A percentile compares a stretch with the other conserved stretches of the same genome.
These are phyloP conservation scores for Gryon sp. DNA, from an alignment of 1,140 invertebrate genomes.

Conservation along the genomic window DNA sequence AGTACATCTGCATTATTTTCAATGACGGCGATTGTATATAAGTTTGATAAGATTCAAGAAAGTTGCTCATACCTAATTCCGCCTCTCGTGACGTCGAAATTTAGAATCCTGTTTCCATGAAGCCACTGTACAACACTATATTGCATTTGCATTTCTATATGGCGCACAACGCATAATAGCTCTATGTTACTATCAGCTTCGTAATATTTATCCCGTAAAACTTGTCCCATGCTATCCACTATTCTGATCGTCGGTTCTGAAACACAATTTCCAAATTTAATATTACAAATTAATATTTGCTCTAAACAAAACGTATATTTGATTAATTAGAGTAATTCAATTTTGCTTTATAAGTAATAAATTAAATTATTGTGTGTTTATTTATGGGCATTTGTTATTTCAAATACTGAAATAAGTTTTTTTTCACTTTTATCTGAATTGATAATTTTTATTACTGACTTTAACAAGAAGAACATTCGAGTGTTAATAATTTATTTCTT, in stretches of 20 bases:
- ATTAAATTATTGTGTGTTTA: no score
- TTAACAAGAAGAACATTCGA: no score
- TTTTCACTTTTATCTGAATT: no score
- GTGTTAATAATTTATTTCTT: no score
- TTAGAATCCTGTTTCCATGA: slow-evolving; percentile 85
- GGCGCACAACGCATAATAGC: slow-evolving; percentile 85
- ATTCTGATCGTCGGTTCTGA: slow-evolving; percentile 88
- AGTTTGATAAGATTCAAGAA: slow-evolving; percentile 26
- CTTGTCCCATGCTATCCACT: slow-evolving; percentile 85
- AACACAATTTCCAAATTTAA: slow-evolving; percentile 54
- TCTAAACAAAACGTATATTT: no score
- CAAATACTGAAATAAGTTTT: no score
- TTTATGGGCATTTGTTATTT: no score
- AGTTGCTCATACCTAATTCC: slow-evolving; percentile 83
- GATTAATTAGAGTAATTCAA: no score
- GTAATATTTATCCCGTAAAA: slow-evolving; percentile 86
- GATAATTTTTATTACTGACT: no score
- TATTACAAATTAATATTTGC: no score
- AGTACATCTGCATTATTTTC: slow-evolving; percentile 2
- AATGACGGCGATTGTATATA: slow-evolving; percentile 9
- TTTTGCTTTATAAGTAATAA: no score
- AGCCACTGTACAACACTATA: slow-evolving; percentile 86
- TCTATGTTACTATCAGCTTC: slow-evolving; percentile 88
- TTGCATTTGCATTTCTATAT: slow-evolving; percentile 83
- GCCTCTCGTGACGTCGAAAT: slow-evolving; percentile 86